Base-by-base conservation (phyloP, 2,113 vertebrate species). In the Strigops habroptila region DNA sequence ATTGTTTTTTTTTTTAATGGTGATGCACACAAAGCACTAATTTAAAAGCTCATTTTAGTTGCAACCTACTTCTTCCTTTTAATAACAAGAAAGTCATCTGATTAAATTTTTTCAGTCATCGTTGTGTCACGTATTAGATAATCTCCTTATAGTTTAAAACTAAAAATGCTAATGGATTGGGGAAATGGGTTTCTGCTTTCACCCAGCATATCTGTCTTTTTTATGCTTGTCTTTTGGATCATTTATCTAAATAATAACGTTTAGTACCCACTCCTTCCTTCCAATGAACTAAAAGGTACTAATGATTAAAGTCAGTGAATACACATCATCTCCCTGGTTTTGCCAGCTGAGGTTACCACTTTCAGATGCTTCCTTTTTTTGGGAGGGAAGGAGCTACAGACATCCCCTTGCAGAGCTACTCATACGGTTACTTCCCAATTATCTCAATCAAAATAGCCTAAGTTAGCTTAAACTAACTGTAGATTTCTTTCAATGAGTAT, bases 201-300 rank as follows among this genome's bases (percentile, higher is more conserved):
- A 86, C 74, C 44, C 81, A 86, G 70, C 57, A 78, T 91, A 97
- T 91, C 90, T 81, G 80, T 95, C 92, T 95, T 93, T 93, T 97
- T 97, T 89, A 96, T 94, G 92, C 91, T 94, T 97, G 88, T 81
- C 95, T 92, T 94, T 78, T 52, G 41, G 80, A 78, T 90, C 82
- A 96, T 96, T 96, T 93, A 86, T 96, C 91, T 97, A 86, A 95
- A 96, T 90, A 96, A 97, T 90, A 96, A 90, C 86, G 68, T 71
- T 63, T 83, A 93, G 69, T 75, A 67, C 48, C 25, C 60, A 68
- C 39, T 81, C 69, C 60, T 88, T 94, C 76, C 90, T 94, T 92
- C 86, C 90, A 96, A 43, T 86, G 82, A 96, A 94, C 91, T 57
- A 86, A 81, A 90, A 78, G 3, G 88, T 52, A 59, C 71, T 87